Evolutionary conservation across 2,888 invertebrate genomes (phyloP).

Genomic region (Lasiommata megera): DNA sequence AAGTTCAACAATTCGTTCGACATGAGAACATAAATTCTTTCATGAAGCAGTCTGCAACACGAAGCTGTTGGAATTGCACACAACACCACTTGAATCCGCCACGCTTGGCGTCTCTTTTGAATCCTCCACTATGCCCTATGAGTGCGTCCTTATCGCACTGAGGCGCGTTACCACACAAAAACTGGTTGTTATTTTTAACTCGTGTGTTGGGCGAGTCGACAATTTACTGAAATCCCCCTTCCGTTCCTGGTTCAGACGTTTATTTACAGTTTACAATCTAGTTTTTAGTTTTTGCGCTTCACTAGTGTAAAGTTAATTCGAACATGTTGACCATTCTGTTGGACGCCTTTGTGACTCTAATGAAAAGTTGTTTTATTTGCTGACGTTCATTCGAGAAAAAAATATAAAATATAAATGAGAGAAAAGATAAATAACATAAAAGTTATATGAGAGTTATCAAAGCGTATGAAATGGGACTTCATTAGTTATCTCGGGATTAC

Average conservation of each 20-base stretch:
- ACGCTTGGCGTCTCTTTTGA: constrained; percentile 64
- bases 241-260: constrained; percentile 60
- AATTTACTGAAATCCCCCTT: constrained; percentile 67
- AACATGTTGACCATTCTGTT: too few relatives aligned
- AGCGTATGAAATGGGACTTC: too few relatives aligned
- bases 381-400: too few relatives aligned
- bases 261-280: constrained; percentile 40
- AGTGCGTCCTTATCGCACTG: constrained; percentile 66
- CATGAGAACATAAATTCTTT: constrained; percentile 36
- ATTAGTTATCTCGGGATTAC: too few relatives aligned
- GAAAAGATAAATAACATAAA: too few relatives aligned
- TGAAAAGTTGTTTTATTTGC: too few relatives aligned
- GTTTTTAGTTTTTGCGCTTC: constrained; percentile 9
- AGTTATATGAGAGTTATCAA: too few relatives aligned
- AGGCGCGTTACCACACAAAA: constrained; percentile 72
- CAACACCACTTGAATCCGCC: constrained; percentile 70
- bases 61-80: constrained; percentile 66
- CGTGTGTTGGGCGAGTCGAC: constrained; percentile 66
- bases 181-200: constrained; percentile 80
- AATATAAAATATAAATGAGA: too few relatives aligned
- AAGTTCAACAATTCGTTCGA: background rate
- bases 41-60: constrained; percentile 46
- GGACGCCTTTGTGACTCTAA: too few relatives aligned
- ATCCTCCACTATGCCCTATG: constrained; percentile 55
- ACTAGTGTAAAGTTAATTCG: background rate